A percentile compares a stretch with the other conserved stretches of the same genome.
Evolutionary conservation across 2,888 invertebrate species (phyloP).

Genomic region (Frankliniella intonsa): DNA sequence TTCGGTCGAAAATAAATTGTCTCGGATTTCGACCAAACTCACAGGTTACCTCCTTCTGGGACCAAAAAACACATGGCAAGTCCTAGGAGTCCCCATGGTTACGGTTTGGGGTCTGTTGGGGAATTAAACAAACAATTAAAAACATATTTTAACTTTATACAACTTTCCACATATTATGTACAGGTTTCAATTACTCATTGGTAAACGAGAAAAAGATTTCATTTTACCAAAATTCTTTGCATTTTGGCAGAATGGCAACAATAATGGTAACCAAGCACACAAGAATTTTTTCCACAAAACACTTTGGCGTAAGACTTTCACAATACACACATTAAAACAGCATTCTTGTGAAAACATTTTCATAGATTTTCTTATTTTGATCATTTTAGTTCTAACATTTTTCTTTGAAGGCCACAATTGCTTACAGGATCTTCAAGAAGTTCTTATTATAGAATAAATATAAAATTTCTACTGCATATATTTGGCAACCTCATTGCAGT

Average conservation of each 20-base stretch:
- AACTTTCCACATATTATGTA: constrained; percentile 20
- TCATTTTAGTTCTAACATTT: not conserved
- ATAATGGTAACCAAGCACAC: not conserved
- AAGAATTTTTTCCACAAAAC: not conserved
- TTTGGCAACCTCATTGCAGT: not conserved
- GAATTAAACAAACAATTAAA: not conserved
- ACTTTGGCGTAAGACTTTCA: not conserved
- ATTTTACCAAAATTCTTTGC: not conserved
- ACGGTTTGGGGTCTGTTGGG: no score
- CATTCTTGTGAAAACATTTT: not conserved
- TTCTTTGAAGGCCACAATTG: not conserved
- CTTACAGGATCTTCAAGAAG: not conserved
- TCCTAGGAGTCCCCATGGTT: no score
- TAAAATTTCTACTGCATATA: not conserved
- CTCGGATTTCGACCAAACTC: no score
- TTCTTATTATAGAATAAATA: constrained; percentile 14
- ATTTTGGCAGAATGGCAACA: constrained; percentile 12
- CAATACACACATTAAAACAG: not conserved
- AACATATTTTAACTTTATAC: constrained; percentile 20
- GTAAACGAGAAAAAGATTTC: not conserved
- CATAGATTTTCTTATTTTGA: not conserved
- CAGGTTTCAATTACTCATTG: not conserved
- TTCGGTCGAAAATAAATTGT: no score
- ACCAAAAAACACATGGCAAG: no score
- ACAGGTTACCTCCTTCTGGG: no score